Evolutionary conservation across 2,888 invertebrate species (phyloP), one percentile per base, ranked within the genome.

Genomic region (Diarsia rubi): DNA sequence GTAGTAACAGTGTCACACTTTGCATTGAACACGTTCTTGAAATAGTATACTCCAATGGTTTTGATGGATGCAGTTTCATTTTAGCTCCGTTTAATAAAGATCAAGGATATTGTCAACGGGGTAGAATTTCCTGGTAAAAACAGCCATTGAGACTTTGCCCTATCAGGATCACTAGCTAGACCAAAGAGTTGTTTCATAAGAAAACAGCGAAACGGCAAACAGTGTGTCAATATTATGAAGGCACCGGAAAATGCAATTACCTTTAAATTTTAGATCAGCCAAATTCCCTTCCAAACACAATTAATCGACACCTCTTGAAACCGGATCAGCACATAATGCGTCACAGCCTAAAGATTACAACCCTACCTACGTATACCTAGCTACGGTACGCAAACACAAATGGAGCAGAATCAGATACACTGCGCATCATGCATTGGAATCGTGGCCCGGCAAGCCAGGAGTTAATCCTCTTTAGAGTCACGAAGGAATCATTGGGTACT

Each of bases 391-490:
- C 65, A 54, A 76, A 73, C 59, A 78, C 68, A 78, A 75, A 81
- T 69, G 64, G 27, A 72, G 65, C 16, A 37, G 69, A 74, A 78
- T 77, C 78, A 77, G 81, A 78, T 78, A 79, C 57, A 49, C 69
- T 76, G 73, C 31, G 69, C 54, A 73, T 69, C 82, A 74, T 75
- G 71, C 64, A 68, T 67, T 73, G 59, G 68, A 45, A 69, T 49
- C 45, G 67, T 60, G 52, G 69, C 49, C 27, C 19, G 64, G 74
- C 72, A 70, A 67, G 44, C 52, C 24, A 42, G 8, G 62, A 42
- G 16, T 37, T 73, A 83, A 85, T 75, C 81, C 85, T 62, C 73
- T 85, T 77, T 70, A 52, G 52, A 52, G 78, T 67, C 27, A 11
- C 31, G 47, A 24, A 21, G 71, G 67, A 69, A 75, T 78, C 76